These are phyloP conservation scores for Ceryle rudis DNA, from an alignment of 2,797 vertebrate genomes.

Conservation along the genomic window DNA sequence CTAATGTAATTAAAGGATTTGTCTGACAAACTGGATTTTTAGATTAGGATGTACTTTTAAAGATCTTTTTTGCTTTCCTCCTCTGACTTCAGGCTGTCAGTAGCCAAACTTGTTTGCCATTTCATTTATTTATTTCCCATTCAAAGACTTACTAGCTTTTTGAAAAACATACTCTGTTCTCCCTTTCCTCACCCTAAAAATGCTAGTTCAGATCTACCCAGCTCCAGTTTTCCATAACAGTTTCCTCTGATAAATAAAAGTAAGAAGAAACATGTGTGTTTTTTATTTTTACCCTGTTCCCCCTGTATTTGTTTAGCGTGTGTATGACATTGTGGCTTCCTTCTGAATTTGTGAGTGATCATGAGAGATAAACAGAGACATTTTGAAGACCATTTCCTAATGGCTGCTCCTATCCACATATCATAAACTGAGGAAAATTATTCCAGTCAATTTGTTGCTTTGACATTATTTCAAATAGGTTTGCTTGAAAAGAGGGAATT, in stretches of 20 bases:
- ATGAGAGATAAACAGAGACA: background rate
- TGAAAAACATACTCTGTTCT: background rate
- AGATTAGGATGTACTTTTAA: background rate
- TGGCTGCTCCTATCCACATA: accelerated
- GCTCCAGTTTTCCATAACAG: background rate
- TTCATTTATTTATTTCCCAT: background rate
- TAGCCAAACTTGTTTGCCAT: background rate
- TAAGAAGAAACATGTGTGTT: background rate
- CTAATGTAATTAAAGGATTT: background rate
- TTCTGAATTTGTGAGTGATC: background rate
- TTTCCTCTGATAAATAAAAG: background rate
- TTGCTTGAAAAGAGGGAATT: background rate
- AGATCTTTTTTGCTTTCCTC: background rate
- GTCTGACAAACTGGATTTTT: background rate
- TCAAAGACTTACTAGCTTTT: background rate
- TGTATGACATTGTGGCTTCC: background rate
- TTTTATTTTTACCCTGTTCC: background rate
- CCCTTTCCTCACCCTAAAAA: background rate
- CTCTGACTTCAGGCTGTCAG: background rate
- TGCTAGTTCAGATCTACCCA: background rate
- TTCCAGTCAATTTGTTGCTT: background rate
- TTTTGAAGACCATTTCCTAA: background rate
- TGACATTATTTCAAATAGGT: background rate
- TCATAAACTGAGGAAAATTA: background rate
- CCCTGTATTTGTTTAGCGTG: background rate